phyloP scores from a whole-genome alignment of 2,797 vertebrate species.

The Buceros bicornis region DNA sequence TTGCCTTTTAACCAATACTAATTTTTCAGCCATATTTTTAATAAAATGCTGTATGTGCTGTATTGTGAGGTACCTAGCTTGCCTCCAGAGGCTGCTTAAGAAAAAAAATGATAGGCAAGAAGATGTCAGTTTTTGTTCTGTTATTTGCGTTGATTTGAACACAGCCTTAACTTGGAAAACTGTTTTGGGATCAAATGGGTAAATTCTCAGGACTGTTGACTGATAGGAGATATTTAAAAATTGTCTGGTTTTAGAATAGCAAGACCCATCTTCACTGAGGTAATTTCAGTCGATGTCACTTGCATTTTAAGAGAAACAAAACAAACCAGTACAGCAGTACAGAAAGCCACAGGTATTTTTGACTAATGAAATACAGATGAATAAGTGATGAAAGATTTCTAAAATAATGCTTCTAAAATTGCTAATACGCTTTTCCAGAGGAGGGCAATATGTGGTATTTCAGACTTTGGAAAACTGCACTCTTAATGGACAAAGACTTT shows the following conservation, averaged over 20 bases:
- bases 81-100: background rate
- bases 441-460: background rate
- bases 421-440: background rate
- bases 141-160: background rate
- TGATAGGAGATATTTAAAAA: background rate
- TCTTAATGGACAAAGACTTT: background rate
- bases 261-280: background rate
- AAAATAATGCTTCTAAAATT: background rate
- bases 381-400: background rate
- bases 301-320: background rate
- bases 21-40: background rate
- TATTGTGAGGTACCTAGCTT: background rate
- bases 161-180: background rate
- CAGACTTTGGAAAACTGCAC: background rate
- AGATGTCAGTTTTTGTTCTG: background rate
- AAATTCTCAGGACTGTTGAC: background rate
- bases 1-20: background rate
- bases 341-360: background rate
- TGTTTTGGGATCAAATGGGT: background rate
- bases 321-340: background rate
- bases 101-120: background rate
- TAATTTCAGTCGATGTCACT: background rate
- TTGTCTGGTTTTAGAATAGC: background rate
- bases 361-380: background rate
- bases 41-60: background rate